These are phyloP conservation scores for Pseudomyrmex sp. DNA, from an alignment of 1,140 invertebrate species.

Conservation along the genomic window DNA sequence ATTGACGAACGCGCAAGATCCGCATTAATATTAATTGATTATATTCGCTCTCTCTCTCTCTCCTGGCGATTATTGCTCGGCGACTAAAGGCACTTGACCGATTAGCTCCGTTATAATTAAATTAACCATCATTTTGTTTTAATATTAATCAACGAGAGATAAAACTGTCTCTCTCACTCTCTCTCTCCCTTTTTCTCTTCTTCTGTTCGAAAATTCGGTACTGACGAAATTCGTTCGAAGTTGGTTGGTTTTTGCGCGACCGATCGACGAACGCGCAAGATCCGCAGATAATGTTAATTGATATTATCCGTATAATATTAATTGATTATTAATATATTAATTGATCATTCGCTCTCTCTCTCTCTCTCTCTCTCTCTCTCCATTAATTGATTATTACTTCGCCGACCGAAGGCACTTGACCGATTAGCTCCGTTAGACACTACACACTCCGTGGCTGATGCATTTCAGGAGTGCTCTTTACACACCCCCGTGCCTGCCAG, in stretches of 20 bases:
- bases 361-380: no score
- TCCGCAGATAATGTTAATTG: background rate
- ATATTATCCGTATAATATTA: no score
- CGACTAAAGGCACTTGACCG: conserved; percentile 48
- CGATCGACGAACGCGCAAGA: background rate
- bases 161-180: no score
- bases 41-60: conserved; percentile 38
- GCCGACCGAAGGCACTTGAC: conserved; percentile 31
- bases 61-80: conserved; percentile 59
- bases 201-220: background rate
- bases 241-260: background rate
- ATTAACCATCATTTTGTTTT: no score
- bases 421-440: conserved; percentile 68
- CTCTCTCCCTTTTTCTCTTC: no score
- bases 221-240: background rate
- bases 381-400: conserved; percentile 58
- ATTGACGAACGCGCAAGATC: background rate
- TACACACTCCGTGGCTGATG: conserved; percentile 31
- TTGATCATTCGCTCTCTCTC: conserved; percentile 30
- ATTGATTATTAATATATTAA: background rate
- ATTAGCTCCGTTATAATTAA: conserved; percentile 62
- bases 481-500: conserved; percentile 12
- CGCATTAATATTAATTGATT: background rate
- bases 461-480: conserved; percentile 53
- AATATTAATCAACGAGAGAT: no score